These are phyloP conservation scores for Papilio machaon DNA, from an alignment of 1,140 invertebrate species.

Conservation along the genomic window DNA sequence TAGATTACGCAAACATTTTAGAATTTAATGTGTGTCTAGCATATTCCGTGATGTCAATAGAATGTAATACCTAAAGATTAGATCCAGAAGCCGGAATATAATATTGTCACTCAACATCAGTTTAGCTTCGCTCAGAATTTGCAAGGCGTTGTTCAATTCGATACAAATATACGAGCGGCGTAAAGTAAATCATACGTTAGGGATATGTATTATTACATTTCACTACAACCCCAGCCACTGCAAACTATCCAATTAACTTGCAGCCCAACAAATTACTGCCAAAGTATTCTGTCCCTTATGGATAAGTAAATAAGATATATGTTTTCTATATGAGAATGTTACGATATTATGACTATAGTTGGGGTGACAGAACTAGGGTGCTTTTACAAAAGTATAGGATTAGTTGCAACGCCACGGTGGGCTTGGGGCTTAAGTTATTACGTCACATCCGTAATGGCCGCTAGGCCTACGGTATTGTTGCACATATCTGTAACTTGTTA, in stretches of 20 bases:
- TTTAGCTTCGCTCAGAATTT: neutral
- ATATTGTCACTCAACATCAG: neutral
- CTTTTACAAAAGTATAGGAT: conserved; percentile 39
- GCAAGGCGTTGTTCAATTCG: conserved; percentile 20
- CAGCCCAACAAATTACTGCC: neutral
- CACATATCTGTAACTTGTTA: conserved; percentile 1
- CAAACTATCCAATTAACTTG: conserved; percentile 27
- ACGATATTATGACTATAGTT: conserved; percentile 12
- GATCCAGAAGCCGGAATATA: neutral
- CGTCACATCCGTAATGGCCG: conserved; percentile 39
- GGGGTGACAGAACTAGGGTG: conserved; percentile 38
- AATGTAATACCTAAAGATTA: too few relatives aligned
- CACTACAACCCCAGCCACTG: conserved; percentile 25
- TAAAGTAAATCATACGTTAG: conserved; percentile 38
- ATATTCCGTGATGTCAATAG: neutral
- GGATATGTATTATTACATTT: conserved; percentile 38
- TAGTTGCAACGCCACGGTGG: conserved; percentile 38
- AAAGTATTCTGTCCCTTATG: conserved; percentile 5
- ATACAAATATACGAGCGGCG: conserved; percentile 22
- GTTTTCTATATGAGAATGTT: neutral
- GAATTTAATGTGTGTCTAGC: neutral
- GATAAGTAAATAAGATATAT: neutral
- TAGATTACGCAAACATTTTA: neutral
- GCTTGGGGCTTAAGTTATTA: conserved; percentile 39
- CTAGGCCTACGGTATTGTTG: conserved; percentile 32